Base-by-base conservation (phyloP, 2,113 vertebrate genomes). In the Carettochelys insculpta region DNA sequence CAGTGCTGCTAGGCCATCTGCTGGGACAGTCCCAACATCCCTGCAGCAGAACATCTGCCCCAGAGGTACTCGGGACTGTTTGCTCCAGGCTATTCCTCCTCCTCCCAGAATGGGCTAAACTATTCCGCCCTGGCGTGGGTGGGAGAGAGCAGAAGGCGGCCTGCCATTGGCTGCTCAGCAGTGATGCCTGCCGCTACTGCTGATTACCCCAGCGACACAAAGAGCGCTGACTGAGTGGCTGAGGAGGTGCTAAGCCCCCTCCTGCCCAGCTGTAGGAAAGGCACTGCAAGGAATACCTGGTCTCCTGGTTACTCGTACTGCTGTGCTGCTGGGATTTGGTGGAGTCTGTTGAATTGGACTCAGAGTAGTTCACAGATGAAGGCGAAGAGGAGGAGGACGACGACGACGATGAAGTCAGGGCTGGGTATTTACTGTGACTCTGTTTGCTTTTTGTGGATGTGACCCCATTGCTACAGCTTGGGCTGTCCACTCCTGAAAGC, bases 311-410 rank as follows among this genome's bases (percentile, higher is more conserved):
- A 98, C 99, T 99, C 43, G 99, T 98, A 97, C 98, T 98, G 96
- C 99, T 99, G 98, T 99, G 99, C 77, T 98, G 99, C 97, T 99
- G 99, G 94, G 99, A 99, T 98, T 99, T 99, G 93, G 99, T 99
- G 94, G 99, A 99, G 97, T 99, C 99, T 79, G 99, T 99, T 96
- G 99, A 99, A 98, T 99, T 99, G 96, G 99, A 99, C 97, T 99
- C 99, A 0, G 99, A 99, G 97, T 99, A 99, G 98, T 99, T 99
- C 97, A 99, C 97, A 43, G 99, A 99, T 86, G 99, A 99, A 75
- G 99, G 99, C 92, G 99, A 99, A 73, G 99, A 99, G 73, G 99
- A 99, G 77, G 99, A 99, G 1, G 98, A 98, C 34, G 98, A 98
- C 3, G 98, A 98, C 8, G 98, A 98, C 77, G 98, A 98, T 9